Base-by-base conservation (phyloP, 2,797 vertebrate genomes). In the Ctenopoma kingsleyae region DNA sequence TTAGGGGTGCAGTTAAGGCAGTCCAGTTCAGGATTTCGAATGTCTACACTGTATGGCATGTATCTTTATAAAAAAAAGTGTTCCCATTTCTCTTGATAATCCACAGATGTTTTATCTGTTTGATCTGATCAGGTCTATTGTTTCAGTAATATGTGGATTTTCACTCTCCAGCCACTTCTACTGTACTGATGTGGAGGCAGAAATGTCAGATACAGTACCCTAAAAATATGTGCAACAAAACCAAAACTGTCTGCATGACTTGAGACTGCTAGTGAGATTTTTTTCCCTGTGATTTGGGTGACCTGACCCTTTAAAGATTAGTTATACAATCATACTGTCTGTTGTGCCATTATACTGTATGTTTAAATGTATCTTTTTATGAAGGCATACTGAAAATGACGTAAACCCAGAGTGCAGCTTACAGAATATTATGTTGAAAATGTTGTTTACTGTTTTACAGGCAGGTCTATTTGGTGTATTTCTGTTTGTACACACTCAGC, bases 351-450 rank as follows among this genome's bases (percentile, higher is more conserved):
- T 66, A 23, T n/a, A 19, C 44, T 8, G 10, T 38, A 13, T 43
- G 6, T 66, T 82, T 68, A 27, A 63, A 62, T 38, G 17, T 49
- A 46, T 36, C 3, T 70, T 74, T 84, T 73, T 53, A 70, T 60
- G 19, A 71, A 43, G 57, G 60, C 43, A 66, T 3, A n/a, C 23
- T 74, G 47, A 41, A 68, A 49, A 59, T 16, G 53, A 38, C 8
- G 8, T 9, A 67, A 27, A 48, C 8, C 27, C 30, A 32, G 50
- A 22, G 55, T 16, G 56, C 53, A 27, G 71, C 48, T 62, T 27
- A 49, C 19, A 40, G 48, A 68, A 44, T 36, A 35, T 65, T 17
- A 8, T 7, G 52, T 38, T 46, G 23, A 54, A 57, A 79, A 41
- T 35, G 55, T 72, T 67, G 55, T 47, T 38, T 32, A 32, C 41